Base-by-base conservation (phyloP, 2,888 invertebrate species). In the Athalia circularis region DNA sequence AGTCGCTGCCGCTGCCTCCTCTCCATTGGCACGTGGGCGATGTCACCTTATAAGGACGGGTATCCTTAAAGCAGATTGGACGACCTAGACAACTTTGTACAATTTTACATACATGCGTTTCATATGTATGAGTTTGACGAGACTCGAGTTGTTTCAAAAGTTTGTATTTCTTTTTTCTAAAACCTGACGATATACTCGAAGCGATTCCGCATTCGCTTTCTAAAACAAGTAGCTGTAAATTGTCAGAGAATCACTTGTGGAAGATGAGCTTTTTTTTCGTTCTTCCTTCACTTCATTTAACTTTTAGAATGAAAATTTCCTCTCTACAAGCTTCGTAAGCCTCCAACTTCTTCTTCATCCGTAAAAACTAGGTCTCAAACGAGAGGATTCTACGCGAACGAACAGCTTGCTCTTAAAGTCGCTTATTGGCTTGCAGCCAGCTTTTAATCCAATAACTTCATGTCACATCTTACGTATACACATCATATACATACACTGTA, bases 21-120 rank as follows among this genome's bases (percentile, higher is more conserved):
- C 79, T 29, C 29, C 29, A 29, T 2, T 29, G 29, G 77, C 84
- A 83, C 83, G 88, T 87, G 87, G 87, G 87, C 87, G 86, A 84
- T 80, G 83, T 80, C 77, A 67, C 88, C 87, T 84, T 86, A 86
- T 87, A 88, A 85, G 87, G 87, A 83, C 65, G 82, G 61, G 62
- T 75, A 61, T 64, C 75, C 75, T 75, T 75, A 50, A 48, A 50
- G 64, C 59, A 52, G 75, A 61, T 50, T 29, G 62, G 29, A 43
- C 75, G 75, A 75, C 75, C 75, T 75, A 75, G 75, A 75, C 75
- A 64, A 75, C 75, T 62, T 62, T 50, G 64, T 62, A 48, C 75
- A 50, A 75, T 61, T 64, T 72, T 47, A 59, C 47, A 59, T 5
- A 59, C 47, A 52, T n/a, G 13, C 11, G 1, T n/a, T 8, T 68